phyloP scores from a whole-genome alignment of 2,888 invertebrate genomes.

The Metallyticus violacea region DNA sequence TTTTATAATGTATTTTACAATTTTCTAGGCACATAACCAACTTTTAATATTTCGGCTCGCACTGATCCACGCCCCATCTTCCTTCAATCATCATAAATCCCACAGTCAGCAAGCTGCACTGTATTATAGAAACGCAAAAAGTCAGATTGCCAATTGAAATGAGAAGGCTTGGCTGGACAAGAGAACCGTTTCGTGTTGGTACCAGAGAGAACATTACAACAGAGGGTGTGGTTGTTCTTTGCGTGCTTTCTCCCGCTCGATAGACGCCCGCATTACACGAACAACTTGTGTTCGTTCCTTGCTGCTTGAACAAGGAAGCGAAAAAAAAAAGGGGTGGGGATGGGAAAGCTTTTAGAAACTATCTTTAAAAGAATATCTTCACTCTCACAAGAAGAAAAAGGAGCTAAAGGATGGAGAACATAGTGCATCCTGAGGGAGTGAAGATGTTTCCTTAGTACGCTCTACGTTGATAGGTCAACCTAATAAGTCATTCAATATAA shows the following conservation, averaged over 20 bases:
- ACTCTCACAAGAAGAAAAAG: not conserved
- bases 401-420: not conserved
- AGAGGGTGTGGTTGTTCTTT: slow-evolving; percentile 13
- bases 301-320: not conserved
- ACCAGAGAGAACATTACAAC: not conserved
- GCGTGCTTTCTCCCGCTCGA: not conserved
- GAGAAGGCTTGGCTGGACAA: not conserved
- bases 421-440: not conserved
- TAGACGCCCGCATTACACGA: slow-evolving; percentile 13
- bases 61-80: no score
- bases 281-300: not conserved
- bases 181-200: not conserved
- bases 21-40: no score
- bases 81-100: no score
- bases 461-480: no score
- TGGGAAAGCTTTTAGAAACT: not conserved
- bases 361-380: not conserved
- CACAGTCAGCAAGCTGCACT: not conserved
- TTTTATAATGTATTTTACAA: no score
- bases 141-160: not conserved
- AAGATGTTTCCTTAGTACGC: not conserved
- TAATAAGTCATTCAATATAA: no score
- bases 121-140: no score
- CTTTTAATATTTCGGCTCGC: no score
- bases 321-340: not conserved